A percentile compares a stretch with the other conserved stretches of the same genome.
Conservation (phyloP, 1,140 invertebrate species). For the Acromyrmex heyeri region DNA sequence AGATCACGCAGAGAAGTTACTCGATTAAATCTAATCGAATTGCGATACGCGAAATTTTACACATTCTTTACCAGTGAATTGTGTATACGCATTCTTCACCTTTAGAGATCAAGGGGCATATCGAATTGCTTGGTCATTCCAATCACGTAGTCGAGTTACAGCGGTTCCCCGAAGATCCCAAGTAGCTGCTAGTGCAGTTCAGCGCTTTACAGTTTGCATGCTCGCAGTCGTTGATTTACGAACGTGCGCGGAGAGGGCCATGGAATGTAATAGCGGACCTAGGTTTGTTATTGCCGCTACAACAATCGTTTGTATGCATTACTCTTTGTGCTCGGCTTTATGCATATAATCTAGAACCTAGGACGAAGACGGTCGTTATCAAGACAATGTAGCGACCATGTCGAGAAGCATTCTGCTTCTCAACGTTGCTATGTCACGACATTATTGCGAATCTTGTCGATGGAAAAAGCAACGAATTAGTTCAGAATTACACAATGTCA, state of each 20-base stretch:
- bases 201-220: slow-evolving; percentile 53
- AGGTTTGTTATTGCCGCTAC: slow-evolving; percentile 50
- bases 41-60: slow-evolving; percentile 5
- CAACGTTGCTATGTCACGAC: background rate
- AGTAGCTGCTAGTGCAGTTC: slow-evolving; percentile 45
- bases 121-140: slow-evolving; percentile 53
- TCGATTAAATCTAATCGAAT: slow-evolving; percentile 50
- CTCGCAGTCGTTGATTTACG: slow-evolving; percentile 53
- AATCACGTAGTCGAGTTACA: slow-evolving; percentile 58
- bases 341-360: slow-evolving; percentile 47
- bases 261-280: slow-evolving; percentile 36
- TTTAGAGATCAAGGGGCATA: slow-evolving; percentile 42
- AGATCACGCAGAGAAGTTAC: background rate
- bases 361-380: slow-evolving; percentile 44
- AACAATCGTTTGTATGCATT: slow-evolving; percentile 65
- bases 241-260: background rate
- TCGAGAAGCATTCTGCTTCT: background rate
- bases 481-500: slow-evolving; percentile 14
- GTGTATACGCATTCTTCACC: slow-evolving; percentile 20
- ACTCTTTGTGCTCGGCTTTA: slow-evolving; percentile 57
- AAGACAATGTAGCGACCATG: slow-evolving; percentile 48
- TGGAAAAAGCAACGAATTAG: slow-evolving; percentile 8
- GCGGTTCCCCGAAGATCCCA: slow-evolving; percentile 33
- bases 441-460: slow-evolving; percentile 5
- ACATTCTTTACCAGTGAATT: slow-evolving; percentile 15